Conservation (phyloP, 2,888 invertebrate genomes). For the Leucania comma region DNA sequence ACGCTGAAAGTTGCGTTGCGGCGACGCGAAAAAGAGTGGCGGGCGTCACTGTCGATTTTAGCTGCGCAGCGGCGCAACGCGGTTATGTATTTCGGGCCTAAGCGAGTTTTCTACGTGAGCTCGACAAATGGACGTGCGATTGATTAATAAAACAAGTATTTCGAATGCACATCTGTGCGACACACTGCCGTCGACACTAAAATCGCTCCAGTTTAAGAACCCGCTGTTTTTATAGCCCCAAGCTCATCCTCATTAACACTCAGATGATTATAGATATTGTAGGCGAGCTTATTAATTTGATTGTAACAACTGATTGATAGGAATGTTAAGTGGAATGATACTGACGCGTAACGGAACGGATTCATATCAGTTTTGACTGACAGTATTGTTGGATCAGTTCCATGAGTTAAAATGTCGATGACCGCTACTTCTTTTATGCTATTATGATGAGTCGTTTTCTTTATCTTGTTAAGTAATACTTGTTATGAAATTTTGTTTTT, state of each 20-base stretch:
- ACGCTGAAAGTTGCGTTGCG: no score
- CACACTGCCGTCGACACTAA: background rate
- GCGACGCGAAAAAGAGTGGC: no score
- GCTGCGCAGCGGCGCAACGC: no score
- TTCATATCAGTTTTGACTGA: conserved; percentile 62
- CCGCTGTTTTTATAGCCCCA: conserved; percentile 45
- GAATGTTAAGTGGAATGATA: conserved; percentile 75
- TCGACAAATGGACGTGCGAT: no score
- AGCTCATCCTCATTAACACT: conserved; percentile 70
- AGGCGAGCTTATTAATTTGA: conserved; percentile 73
- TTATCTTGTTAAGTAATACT: conserved; percentile 44
- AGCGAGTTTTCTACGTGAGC: no score
- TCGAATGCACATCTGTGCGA: no score
- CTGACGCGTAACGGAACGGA: conserved; percentile 64
- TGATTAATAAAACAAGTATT: no score
- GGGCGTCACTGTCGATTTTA: no score
- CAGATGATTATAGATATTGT: conserved; percentile 63
- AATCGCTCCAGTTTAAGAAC: conserved; percentile 14
- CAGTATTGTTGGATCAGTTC: conserved; percentile 57
- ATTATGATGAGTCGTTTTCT: conserved; percentile 42
- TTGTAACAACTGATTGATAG: conserved; percentile 74
- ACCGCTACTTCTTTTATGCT: conserved; percentile 53
- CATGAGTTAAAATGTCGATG: conserved; percentile 60
- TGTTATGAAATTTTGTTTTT: conserved; percentile 49
- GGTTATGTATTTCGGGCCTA: no score